Conservation (phyloP, 1,140 invertebrate genomes). For the Drosophila sucinea region DNA sequence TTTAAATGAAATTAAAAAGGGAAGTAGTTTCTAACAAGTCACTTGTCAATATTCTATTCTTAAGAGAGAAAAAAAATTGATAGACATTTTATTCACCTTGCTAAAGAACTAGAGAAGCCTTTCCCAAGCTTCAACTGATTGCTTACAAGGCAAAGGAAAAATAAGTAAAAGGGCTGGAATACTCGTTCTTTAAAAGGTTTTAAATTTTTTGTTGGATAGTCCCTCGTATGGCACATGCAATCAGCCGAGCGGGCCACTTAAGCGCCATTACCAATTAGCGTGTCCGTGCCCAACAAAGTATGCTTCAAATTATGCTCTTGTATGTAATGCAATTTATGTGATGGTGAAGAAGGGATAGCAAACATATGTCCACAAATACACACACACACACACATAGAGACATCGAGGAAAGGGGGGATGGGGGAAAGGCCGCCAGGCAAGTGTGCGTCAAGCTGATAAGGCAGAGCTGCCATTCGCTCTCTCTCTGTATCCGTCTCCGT, state of each 20-base stretch:
- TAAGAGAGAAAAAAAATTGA: too few relatives aligned
- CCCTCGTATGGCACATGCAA: slow-evolving; percentile 2
- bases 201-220: not conserved
- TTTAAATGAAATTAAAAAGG: too few relatives aligned
- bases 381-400: slow-evolving; percentile 39
- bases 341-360: slow-evolving; percentile 32
- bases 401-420: not conserved
- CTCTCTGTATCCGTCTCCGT: slow-evolving; percentile 29
- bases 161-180: not conserved
- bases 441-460: slow-evolving; percentile 61
- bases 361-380: slow-evolving; percentile 59
- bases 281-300: slow-evolving; percentile 57
- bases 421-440: slow-evolving; percentile 31
- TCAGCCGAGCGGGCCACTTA: slow-evolving; percentile 44
- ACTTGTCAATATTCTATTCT: too few relatives aligned
- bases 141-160: not conserved
- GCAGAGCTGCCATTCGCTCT: slow-evolving; percentile 53
- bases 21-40: too few relatives aligned
- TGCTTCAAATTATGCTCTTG: slow-evolving; percentile 69
- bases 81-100: too few relatives aligned
- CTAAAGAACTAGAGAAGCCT: too few relatives aligned
- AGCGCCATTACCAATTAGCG: slow-evolving; percentile 76
- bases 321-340: slow-evolving; percentile 60
- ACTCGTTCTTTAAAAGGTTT: not conserved
- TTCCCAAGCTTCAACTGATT: not conserved